Percentiles rank a stretch among this genome's conserved stretches.
Conservation (phyloP, 2,888 invertebrate genomes). For the Diloba caeruleocephala region DNA sequence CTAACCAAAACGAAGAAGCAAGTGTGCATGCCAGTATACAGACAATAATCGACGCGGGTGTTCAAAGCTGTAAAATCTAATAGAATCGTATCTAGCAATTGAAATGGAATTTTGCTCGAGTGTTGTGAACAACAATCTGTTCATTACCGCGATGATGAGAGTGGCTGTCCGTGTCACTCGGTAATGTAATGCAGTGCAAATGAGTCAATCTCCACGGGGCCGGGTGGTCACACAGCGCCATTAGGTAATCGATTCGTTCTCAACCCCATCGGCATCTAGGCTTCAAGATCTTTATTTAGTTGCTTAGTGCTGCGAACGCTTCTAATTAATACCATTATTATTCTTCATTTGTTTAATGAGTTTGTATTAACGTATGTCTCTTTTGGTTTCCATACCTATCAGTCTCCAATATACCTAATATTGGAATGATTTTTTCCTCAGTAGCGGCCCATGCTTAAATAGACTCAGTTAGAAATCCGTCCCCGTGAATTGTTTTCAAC, state of each 20-base stretch:
- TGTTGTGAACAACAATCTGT: slow-evolving; percentile 73
- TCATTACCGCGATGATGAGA: slow-evolving; percentile 85
- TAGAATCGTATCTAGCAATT: slow-evolving; percentile 52
- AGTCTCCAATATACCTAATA: too few relatives aligned
- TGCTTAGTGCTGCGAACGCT: slow-evolving; percentile 62
- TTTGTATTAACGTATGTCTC: too few relatives aligned
- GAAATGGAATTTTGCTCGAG: slow-evolving; percentile 59
- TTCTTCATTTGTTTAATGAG: background rate
- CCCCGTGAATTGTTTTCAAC: slow-evolving; percentile 12
- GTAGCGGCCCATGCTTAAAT: background rate
- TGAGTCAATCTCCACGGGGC: slow-evolving; percentile 87
- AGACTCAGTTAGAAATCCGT: slow-evolving; percentile 4
- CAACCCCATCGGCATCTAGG: slow-evolving; percentile 64
- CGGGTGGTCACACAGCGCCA: slow-evolving; percentile 79
- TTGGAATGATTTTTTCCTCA: background rate
- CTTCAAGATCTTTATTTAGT: slow-evolving; percentile 63
- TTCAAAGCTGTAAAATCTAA: slow-evolving; percentile 39
- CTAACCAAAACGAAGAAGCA: slow-evolving; percentile 6
- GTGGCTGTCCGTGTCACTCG: slow-evolving; percentile 85
- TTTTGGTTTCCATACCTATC: too few relatives aligned
- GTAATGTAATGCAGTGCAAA: slow-evolving; percentile 89
- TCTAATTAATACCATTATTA: slow-evolving; percentile 59
- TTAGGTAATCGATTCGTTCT: slow-evolving; percentile 86
- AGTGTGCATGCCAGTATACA: slow-evolving; percentile 14
- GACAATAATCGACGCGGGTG: slow-evolving; percentile 20